phyloP scores from a whole-genome alignment of 2,888 invertebrate species.

The Parelbella ahira region DNA sequence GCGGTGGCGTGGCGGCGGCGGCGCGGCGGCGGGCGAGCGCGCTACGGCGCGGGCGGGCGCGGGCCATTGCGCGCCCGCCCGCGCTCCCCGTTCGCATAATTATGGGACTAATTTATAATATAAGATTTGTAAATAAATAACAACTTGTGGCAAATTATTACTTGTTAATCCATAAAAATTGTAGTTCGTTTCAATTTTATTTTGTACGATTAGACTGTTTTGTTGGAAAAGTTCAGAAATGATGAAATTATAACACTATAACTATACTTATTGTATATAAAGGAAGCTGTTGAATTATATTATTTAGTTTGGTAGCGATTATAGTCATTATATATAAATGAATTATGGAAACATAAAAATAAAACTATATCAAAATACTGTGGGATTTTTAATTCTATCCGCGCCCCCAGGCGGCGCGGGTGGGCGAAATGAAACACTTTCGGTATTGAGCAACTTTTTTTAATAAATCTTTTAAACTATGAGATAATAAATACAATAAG shows the following conservation, averaged over 20 bases:
- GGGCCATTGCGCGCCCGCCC: conserved; percentile 4
- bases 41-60: conserved; percentile 1
- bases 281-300: conserved; percentile 77
- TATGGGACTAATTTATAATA: conserved; percentile 75
- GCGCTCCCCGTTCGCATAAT: conserved; percentile 56
- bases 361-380: conserved; percentile 73
- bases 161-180: conserved; percentile 65
- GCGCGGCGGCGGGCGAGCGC: no score
- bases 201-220: conserved; percentile 60
- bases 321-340: conserved; percentile 78
- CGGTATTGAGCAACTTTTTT: conserved; percentile 74
- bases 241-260: conserved; percentile 51
- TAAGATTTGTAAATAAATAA: conserved; percentile 77
- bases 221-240: conserved; percentile 49
- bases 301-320: conserved; percentile 79
- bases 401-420: no score
- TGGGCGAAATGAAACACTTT: conserved; percentile 39
- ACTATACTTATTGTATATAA: conserved; percentile 79
- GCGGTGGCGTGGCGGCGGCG: no score
- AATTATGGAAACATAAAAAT: conserved; percentile 70
- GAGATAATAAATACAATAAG: conserved; percentile 71
- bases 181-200: conserved; percentile 62
- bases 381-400: conserved; percentile 27
- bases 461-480: conserved; percentile 72
- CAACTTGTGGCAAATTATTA: conserved; percentile 78